Conservation (phyloP, 1,140 invertebrate genomes). For the Macrobrachium rosenbergii region DNA sequence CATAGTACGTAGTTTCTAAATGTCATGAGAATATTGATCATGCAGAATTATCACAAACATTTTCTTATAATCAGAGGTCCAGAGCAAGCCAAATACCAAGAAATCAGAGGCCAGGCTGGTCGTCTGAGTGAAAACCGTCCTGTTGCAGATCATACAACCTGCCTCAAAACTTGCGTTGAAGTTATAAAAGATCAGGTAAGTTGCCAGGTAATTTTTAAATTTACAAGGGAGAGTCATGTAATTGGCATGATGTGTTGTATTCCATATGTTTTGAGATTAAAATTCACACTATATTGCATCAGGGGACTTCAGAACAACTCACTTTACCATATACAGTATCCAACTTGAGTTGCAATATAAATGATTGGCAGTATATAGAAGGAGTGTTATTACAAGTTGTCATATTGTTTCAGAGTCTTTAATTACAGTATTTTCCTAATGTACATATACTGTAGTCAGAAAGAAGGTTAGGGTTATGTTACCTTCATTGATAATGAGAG, state of each 20-base stretch:
- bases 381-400: too few species aligned
- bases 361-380: too few species aligned
- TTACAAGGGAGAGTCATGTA: background rate
- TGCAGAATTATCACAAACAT: background rate
- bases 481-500: too few species aligned
- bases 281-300: too few species aligned
- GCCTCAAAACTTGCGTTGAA: conserved; percentile 70
- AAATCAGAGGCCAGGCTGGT: conserved; percentile 66
- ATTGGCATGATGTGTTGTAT: background rate
- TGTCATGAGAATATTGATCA: background rate
- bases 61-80: conserved; percentile 67
- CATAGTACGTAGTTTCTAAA: too few species aligned
- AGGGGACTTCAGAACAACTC: too few species aligned
- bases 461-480: too few species aligned
- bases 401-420: too few species aligned
- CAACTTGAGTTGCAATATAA: too few species aligned
- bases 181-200: conserved; percentile 57
- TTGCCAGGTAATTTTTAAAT: background rate
- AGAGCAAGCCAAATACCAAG: conserved; percentile 66
- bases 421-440: too few species aligned
- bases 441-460: too few species aligned
- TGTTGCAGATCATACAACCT: conserved; percentile 76
- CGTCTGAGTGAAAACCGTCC: conserved; percentile 74
- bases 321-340: too few species aligned
- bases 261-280: background rate